Evolutionary conservation across 2,888 invertebrate species (phyloP).

Genomic region (Lamproptera curius): DNA sequence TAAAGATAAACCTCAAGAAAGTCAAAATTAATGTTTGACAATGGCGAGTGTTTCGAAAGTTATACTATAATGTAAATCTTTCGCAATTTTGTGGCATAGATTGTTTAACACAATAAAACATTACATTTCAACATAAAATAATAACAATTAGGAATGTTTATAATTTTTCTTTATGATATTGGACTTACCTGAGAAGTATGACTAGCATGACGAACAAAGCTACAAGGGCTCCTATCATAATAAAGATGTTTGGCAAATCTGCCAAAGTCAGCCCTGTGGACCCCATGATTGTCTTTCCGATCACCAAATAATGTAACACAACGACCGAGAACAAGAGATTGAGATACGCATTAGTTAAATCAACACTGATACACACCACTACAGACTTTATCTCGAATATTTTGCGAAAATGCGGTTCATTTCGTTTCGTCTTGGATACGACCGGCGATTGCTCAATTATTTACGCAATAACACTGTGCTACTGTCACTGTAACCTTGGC

Average conservation of each 20-base stretch:
- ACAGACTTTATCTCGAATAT: slow-evolving; percentile 36
- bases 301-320: slow-evolving; percentile 35
- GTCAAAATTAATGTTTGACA: too few relatives aligned
- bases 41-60: too few relatives aligned
- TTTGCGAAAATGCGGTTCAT: slow-evolving; percentile 34
- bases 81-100: too few relatives aligned
- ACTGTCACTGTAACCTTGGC: slow-evolving; percentile 33
- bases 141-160: too few relatives aligned
- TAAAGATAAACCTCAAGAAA: too few relatives aligned
- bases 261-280: slow-evolving; percentile 80
- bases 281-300: slow-evolving; percentile 48
- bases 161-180: too few relatives aligned
- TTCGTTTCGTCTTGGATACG: slow-evolving; percentile 31
- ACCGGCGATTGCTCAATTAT: slow-evolving; percentile 41
- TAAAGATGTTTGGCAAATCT: slow-evolving; percentile 86
- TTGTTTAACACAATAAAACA: too few relatives aligned
- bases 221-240: slow-evolving; percentile 84
- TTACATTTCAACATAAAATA: too few relatives aligned
- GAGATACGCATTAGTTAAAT: slow-evolving; percentile 48
- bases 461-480: slow-evolving; percentile 40
- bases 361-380: slow-evolving; percentile 39
- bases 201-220: slow-evolving; percentile 86
- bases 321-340: slow-evolving; percentile 33
- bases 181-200: slow-evolving; percentile 84
- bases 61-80: too few relatives aligned